phyloP scores from a whole-genome alignment of 2,113 vertebrate genomes.

The Microtus ochrogaster region DNA sequence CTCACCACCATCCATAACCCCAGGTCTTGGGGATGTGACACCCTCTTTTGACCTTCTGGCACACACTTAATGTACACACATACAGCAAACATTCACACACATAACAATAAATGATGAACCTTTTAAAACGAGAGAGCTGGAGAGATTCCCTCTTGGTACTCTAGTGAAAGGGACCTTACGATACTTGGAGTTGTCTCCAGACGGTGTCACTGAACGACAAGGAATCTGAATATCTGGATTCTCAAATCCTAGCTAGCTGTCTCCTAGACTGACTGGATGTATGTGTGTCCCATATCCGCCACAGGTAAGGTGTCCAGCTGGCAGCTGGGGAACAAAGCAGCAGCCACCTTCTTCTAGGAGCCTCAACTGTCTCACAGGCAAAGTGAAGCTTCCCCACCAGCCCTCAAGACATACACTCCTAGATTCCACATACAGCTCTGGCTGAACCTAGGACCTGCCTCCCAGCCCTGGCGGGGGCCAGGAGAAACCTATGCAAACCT shows the following conservation, averaged over 20 bases:
- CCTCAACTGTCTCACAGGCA: not conserved
- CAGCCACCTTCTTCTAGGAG: not conserved
- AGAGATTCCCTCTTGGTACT: not conserved
- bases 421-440: not conserved
- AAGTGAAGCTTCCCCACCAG: not conserved
- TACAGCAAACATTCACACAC: not conserved
- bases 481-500: too few relatives aligned
- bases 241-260: not conserved
- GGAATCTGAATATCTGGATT: conserved; percentile 14
- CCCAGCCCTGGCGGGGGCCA: not conserved
- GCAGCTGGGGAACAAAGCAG: not conserved
- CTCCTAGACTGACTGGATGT: not conserved
- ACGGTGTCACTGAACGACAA: not conserved
- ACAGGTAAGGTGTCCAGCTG: rapidly evolving
- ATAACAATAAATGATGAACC: not conserved
- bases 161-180: not conserved
- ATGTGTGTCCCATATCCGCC: not conserved
- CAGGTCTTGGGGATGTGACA: not conserved
- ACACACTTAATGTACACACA: not conserved
- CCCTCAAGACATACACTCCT: not conserved
- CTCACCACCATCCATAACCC: not conserved
- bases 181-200: too few relatives aligned
- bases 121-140: not conserved
- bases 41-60: not conserved
- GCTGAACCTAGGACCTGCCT: not conserved